A percentile compares a stretch with the other conserved stretches of the same genome.
Evolutionary conservation across 2,797 vertebrate species (phyloP).

Genomic region (Taenioides sp.): DNA sequence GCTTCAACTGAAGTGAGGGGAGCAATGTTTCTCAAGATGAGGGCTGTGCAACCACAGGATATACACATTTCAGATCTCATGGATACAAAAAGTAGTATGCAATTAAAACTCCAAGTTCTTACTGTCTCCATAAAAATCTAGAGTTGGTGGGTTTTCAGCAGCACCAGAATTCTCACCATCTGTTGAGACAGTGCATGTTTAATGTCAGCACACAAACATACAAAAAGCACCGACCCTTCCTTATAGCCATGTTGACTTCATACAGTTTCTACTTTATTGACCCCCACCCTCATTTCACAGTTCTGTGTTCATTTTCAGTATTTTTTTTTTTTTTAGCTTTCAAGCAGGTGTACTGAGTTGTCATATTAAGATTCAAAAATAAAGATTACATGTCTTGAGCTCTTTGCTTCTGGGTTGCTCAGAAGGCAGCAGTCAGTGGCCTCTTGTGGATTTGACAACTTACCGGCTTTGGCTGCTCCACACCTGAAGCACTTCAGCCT

Average conservation of each 20-base stretch:
- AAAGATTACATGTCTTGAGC: constrained; percentile 44
- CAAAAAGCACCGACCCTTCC: background rate
- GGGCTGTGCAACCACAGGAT: constrained; percentile 75
- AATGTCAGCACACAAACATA: constrained; percentile 8
- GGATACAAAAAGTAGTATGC: background rate
- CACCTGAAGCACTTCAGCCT: constrained; percentile 99
- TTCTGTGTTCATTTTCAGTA: constrained; percentile 11
- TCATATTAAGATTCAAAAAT: constrained; percentile 33
- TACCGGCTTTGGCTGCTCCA: constrained; percentile 96
- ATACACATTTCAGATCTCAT: background rate
- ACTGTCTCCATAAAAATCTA: constrained; percentile 98
- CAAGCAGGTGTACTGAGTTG: constrained; percentile 25
- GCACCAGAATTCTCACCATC: constrained; percentile 85
- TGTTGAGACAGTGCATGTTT: constrained; percentile 67
- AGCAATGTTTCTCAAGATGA: constrained; percentile 97
- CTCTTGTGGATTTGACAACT: constrained; percentile 72
- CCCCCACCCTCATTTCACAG: constrained; percentile 12
- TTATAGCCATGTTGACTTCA: constrained; percentile 2
- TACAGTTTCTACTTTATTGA: constrained; percentile 4
- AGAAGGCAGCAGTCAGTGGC: background rate
- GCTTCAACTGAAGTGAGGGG: constrained; percentile 92
- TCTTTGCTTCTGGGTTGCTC: constrained; percentile 31
- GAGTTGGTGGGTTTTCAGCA: constrained; percentile 86
- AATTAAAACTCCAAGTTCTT: constrained; percentile 54
- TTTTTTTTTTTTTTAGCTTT: constrained; percentile 18